Base-by-base conservation (phyloP, 2,797 vertebrate genomes). In the Oryzias dopingdopingensis region DNA sequence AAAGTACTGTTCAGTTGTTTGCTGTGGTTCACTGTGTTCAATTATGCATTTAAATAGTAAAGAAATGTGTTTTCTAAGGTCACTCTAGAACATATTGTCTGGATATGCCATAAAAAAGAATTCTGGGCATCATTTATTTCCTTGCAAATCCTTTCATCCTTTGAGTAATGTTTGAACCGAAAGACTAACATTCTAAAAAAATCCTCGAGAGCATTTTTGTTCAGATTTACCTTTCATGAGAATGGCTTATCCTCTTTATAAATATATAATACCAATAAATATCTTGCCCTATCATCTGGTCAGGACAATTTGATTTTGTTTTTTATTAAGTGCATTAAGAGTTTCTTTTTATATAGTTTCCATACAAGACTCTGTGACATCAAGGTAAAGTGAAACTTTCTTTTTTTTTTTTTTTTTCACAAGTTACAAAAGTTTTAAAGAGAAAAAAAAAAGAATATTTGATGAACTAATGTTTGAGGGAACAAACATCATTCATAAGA, bases 111-210 rank as follows among this genome's bases (percentile, higher is more conserved):
- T 59, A 51, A 37, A 37, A 37, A 74, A 51, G 56, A 69, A 70
- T 52, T 43, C 56, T 69, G 76, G 67, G 55, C n/a, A 53, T 41
- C 23, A 4, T 10, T 18, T 49, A 15, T 56, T 53, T 50, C 37
- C 50, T 50, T 22, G 48, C 60, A 74, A 74, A 70, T 52, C 57
- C 72, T 52, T 47, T 44, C 65, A 56, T 80, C 64, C 70, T 44
- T 0, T 17, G 65, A 67, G 71, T 52, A 74, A 60, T 70, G 43
- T 66, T 60, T 48, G 13, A 71, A 65, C 20, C 29, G 50, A 15
- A 59, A 56, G 43, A 67, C 50, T 77, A 78, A 80, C 60, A 72
- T 73, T 79, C 51, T 60, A 22, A 22, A 70, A 55, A 44, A 48
- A 65, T 68, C 37, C 54, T 56, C 18, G 41, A 58, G 51, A 61